Base-by-base conservation (phyloP, 2,797 vertebrate genomes). In the Premnoplex brunnescens region DNA sequence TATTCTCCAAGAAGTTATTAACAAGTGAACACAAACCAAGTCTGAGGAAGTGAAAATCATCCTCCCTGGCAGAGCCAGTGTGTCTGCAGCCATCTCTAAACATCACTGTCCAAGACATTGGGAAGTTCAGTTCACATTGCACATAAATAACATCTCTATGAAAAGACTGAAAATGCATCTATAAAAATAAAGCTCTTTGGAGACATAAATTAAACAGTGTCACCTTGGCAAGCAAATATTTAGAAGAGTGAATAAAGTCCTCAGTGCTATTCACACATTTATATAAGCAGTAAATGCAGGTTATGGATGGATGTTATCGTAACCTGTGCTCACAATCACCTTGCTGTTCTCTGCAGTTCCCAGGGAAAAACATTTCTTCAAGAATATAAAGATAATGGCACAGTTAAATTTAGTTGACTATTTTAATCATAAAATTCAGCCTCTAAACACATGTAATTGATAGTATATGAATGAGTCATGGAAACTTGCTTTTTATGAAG, bases 401-500 rank as follows among this genome's bases (percentile, higher is more conserved):
- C 43, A 55, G 92, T 91, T 97, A 96, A 94, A 93, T 95, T 89
- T 96, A 95, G 92, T 78, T 24, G 34, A 85, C 84, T 83, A 92
- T 92, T 96, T 94, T 85, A 89, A 71, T 95, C 91, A 85, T 89
- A 92, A 92, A 91, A 91, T 80, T 88, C 75, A 89, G 81, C 54
- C 68, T 91, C 84, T 88, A 77, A 94, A 92, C 54, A 84, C 81
- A 62, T 48, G 30, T 55, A 92, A 87, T 94, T 96, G 82, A 92
- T 81, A 89, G 85, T 66, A 66, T 68, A 80, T 28, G 73, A 77
- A 71, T 93, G 91, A 96, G 68, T 94, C 85, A 96, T 48, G 89
- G 95, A 95, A 96, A 96, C 69, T 94, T 89, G 49, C 49, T 91
- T 91, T 93, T 94, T 83, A 80, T 80, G 78, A 95, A 91, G 87